These are phyloP conservation scores for Malurus elegans DNA, from an alignment of 2,113 vertebrate genomes.

Conservation along the genomic window DNA sequence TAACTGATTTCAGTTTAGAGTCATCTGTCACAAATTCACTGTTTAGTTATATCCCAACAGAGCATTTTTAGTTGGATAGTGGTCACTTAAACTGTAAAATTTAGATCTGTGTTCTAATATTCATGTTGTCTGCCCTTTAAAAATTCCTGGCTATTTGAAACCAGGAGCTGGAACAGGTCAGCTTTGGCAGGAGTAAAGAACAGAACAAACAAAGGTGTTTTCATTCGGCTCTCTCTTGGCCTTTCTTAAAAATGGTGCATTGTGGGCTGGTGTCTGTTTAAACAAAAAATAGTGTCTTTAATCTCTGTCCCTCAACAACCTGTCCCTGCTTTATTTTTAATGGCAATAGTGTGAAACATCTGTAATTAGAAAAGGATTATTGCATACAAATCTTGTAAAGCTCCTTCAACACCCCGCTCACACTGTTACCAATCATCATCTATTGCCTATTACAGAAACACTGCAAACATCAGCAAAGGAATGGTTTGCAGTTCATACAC, in stretches of 20 bases:
- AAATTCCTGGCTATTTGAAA: background rate
- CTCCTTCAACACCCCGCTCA: background rate
- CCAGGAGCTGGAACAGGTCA: background rate
- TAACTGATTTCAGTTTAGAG: background rate
- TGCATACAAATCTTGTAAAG: background rate
- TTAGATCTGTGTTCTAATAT: background rate
- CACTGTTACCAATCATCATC: background rate
- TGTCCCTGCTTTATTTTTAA: slow-evolving; percentile 2
- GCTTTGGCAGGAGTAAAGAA: slow-evolving; percentile 9
- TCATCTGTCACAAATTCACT: background rate
- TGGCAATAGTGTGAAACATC: background rate
- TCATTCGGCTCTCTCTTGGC: background rate
- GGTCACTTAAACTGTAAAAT: background rate
- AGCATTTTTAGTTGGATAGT: background rate
- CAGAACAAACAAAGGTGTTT: slow-evolving; percentile 16
- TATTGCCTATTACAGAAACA: background rate
- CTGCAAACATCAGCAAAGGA: background rate
- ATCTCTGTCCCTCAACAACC: background rate
- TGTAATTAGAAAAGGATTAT: slow-evolving; percentile 1
- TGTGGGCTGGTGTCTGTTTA: background rate
- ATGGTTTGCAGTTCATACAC: background rate
- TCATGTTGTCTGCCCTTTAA: background rate
- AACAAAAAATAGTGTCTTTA: slow-evolving; percentile 2
- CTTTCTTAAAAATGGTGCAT: background rate
- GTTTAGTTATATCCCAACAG: background rate